Evolutionary conservation across 2,797 vertebrate genomes (phyloP), one percentile per base, ranked within the genome.

Genomic region (Megaceryle alcyon): DNA sequence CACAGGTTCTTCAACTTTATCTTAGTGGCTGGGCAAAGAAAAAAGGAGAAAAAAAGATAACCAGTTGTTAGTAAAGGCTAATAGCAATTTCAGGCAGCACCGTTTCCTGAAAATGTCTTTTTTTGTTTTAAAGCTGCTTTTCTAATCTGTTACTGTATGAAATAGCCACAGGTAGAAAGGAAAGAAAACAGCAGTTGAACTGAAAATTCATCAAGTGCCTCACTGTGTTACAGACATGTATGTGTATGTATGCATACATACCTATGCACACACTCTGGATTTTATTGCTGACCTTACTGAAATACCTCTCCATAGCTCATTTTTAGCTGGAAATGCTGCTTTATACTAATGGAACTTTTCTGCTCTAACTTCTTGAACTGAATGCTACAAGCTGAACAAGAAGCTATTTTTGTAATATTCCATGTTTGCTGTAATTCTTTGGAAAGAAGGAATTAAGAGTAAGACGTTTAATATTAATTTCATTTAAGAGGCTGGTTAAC

Each of bases 401-500:
- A 82, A 68, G 29, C 35, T 87, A 83, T 80, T 96, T 96, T 92
- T 88, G 79, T 54, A 29, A 29, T 68, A 59, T 87, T 79, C 64
- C 16, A 1, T 35, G 87, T 59, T 81, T 90, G 49, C 72, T 76
- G 26, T 81, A 94, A 96, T 81, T 71, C 91, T 57, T 76, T 71
- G 77, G 79, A 94, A 95, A 91, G 69, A 88, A 60, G 41, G 91
- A 89, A 90, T 96, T 95, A 93, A 23, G 31, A 87, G 22, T 82
- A 92, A 92, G 72, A 83, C 37, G 61, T 83, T 95, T 78, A 89
- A 75, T 88, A 94, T 78, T 73, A 87, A 92, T 92, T 89, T 96
- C 33, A 75, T 75, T 94, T 93, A 91, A 95, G 75, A 93, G 39
- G 44, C 78, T 87, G 61, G 66, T 72, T 90, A 93, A 92, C 65